Base-by-base conservation (phyloP, 2,797 vertebrate genomes). In the Poecile montanus region DNA sequence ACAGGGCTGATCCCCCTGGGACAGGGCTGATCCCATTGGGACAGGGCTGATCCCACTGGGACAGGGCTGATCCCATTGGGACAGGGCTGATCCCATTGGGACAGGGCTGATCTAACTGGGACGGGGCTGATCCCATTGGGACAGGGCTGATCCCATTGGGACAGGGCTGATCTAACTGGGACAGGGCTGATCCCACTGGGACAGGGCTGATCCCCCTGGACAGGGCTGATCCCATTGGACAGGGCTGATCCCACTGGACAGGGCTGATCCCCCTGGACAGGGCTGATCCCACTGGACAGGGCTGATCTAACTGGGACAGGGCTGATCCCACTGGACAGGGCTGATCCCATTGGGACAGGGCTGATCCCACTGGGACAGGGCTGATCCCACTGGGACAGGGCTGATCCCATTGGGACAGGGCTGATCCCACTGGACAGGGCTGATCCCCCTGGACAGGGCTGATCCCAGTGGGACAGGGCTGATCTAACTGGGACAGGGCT, bases 301-400 rank as follows among this genome's bases (percentile, higher is more conserved):
- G 68, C 38, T 32, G 1, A 34, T 47, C 11, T 23, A 11, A 7
- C 3, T 0, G 36, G 1, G 8, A 20, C 6, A 47, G 45, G 23
- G n/a, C 9, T 34, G 5, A 27, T 38, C 11, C 26, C 23, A 4
- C 7, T 9, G 0, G 12, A 14, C 11, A 34, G 61, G 29, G 32
- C 32, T 26, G 6, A 65, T n/a, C 22, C 23, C 21, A 38, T 10
- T 11, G 36, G 36, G 36, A 36, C 36, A 36, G 36, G 36, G 36
- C 36, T 36, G 36, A 36, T 36, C 36, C 36, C 36, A 36, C 36
- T 36, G 36, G 36, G 36, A 36, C 36, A 36, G 36, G 36, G 36
- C 36, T 36, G 36, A 36, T 36, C 36, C 36, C 36, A 36, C 36
- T 36, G 11, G 11, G 11, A 38, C 38, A 38, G 38, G 38, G 38